Conservation (phyloP, 2,797 vertebrate species). For the Microctenopoma steveboyesi region DNA sequence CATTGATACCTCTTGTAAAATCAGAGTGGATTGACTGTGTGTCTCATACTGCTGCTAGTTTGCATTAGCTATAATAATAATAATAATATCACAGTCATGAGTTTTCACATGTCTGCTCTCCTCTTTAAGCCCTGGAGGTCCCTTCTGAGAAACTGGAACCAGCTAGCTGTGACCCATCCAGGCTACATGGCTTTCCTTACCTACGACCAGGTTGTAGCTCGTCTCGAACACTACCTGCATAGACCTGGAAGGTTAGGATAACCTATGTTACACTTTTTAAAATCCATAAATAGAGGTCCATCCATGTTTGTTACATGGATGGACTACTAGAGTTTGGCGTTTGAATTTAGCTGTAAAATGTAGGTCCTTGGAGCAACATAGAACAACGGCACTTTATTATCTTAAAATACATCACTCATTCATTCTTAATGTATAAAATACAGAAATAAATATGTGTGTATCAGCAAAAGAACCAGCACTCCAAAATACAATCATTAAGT, state of each 20-base stretch:
- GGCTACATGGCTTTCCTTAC: conserved; percentile 95
- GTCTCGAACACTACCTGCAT: conserved; percentile 83
- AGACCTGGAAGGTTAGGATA: conserved; percentile 86
- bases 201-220: conserved; percentile 86
- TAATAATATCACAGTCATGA: background rate
- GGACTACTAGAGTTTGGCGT: background rate
- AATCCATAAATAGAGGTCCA: background rate
- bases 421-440: conserved; percentile 11
- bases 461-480: background rate
- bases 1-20: too few species aligned
- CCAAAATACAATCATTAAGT: background rate
- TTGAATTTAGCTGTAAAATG: conserved; percentile 12
- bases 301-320: background rate
- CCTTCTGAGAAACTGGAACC: conserved; percentile 90
- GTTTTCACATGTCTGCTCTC: background rate
- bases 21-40: too few species aligned
- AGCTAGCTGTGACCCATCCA: conserved; percentile 89
- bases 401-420: background rate
- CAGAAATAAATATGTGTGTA: background rate
- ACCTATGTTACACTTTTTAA: background rate
- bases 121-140: conserved; percentile 86
- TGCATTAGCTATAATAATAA: too few species aligned
- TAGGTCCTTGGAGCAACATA: background rate
- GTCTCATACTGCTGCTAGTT: too few species aligned
- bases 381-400: conserved; percentile 6